A percentile compares a stretch with the other conserved stretches of the same genome.
Conservation (phyloP, 2,797 vertebrate species). For the Danionella dracula region DNA sequence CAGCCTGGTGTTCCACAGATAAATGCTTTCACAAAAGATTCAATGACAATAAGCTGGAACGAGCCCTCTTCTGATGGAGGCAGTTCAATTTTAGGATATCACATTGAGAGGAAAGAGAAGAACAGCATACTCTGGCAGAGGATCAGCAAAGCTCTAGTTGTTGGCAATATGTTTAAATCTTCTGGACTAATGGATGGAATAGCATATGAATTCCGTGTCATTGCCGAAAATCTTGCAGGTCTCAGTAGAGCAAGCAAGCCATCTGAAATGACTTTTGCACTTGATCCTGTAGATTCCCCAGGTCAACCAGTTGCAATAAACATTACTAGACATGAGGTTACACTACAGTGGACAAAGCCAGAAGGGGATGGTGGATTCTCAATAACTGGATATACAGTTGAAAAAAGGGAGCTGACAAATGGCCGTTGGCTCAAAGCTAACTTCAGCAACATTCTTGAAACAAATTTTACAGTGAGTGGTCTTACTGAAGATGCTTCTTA, state of each 20-base stretch:
- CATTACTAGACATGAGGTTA: constrained; percentile 92
- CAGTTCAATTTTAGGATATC: constrained; percentile 91
- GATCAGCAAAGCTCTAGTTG: constrained; percentile 84
- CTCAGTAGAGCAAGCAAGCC: constrained; percentile 94
- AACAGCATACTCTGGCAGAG: constrained; percentile 97
- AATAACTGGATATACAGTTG: constrained; percentile 93
- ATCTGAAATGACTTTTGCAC: constrained; percentile 83
- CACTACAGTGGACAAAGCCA: constrained; percentile 91
- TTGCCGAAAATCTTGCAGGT: constrained; percentile 94
- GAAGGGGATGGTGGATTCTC: constrained; percentile 96
- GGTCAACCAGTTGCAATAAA: constrained; percentile 89
- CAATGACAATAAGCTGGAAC: constrained; percentile 92
- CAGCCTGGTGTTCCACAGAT: constrained; percentile 88
- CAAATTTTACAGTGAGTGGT: constrained; percentile 92
- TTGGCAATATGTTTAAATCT: constrained; percentile 96
- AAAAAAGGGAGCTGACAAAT: constrained; percentile 90
- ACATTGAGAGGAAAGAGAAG: constrained; percentile 94
- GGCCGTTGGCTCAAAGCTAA: constrained; percentile 98
- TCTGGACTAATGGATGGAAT: constrained; percentile 91
- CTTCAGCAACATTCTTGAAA: constrained; percentile 94
- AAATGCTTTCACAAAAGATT: constrained; percentile 86
- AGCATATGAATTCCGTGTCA: constrained; percentile 92
- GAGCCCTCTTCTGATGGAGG: constrained; percentile 92
- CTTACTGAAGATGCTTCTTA: constrained; percentile 90
- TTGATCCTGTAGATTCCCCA: constrained; percentile 93